Base-by-base conservation (phyloP, 2,888 invertebrate species). In the Seira musarum region DNA sequence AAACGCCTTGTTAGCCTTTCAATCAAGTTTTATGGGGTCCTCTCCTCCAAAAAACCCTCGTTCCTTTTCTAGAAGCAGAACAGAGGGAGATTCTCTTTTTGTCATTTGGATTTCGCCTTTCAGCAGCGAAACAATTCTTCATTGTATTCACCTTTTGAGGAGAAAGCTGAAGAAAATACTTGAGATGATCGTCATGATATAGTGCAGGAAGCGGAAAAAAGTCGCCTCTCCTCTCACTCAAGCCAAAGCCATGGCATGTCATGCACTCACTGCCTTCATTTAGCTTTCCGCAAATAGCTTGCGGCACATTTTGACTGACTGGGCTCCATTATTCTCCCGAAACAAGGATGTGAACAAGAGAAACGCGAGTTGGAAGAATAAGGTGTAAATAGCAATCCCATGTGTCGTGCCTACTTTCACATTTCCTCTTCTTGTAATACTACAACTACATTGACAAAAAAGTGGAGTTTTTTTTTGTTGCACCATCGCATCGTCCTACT, bases 341-440 rank as follows among this genome's bases (percentile, higher is more conserved):
- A 40, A 40, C 5, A 5, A 40, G 13, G 40, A 40, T 8, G 40
- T 40, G 40, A 40, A 40, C 40, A 40, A 40, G 40, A 13, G 40
- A 13, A 40, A 40, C 40, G 40, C 40, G 40, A 40, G 40, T 13
- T 40, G 13, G 25, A n/a, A 35, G 46, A 22, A 60, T 65, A 78
- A 66, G 71, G 71, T 71, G 71, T 35, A 71, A 78, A 71, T 71
- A 70, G 77, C 71, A 71, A 71, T 78, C 24, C 71, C 71, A 78
- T 71, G 70, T 78, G 77, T 61, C 70, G 66, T 78, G 77, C 46
- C 70, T 70, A 78, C 77, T 78, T 78, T 78, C 71, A 64, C 69
- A 60, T 17, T n/a, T 17, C 22, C 21, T 17, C 13, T n/a, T n/a
- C n/a, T n/a, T 1, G 35, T 1, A 13, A n/a, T 40, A 40, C 13